Base-by-base conservation (phyloP, 2,113 vertebrate species). In the Bombycilla garrulus region DNA sequence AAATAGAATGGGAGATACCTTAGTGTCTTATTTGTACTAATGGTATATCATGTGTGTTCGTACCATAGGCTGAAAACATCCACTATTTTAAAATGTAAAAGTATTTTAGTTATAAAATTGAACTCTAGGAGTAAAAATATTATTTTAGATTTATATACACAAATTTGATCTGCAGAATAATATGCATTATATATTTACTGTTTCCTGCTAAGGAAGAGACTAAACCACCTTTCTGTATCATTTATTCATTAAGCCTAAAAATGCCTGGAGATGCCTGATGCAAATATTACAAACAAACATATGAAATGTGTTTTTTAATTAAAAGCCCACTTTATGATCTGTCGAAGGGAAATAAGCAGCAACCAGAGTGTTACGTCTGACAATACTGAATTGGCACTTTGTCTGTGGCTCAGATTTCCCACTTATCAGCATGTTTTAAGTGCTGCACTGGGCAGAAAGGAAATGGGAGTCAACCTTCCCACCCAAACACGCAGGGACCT, bases 251-350 rank as follows among this genome's bases (percentile, higher is more conserved):
- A 66, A 86, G 21, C 42, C 61, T 56, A 90, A 86, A 94, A 86
- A 71, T 21, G 15, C 20, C 42, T 24, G 22, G n/a, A 53, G 53
- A 16, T 76, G 35, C 44, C 69, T 62, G 87, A 73, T 51, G 25
- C 16, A 83, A 94, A 73, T 42, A 61, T 50, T 36, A 54, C 15
- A 77, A 90, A 77, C 42, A 13, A 72, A 65, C 10, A 26, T 60
- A 57, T 22, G 51, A 88, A 94, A 88, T 15, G 11, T 56, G 29
- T 3, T 90, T 95, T 94, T 88, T 60, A 90, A 94, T 88, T 91
- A 82, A 85, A 80, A 92, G 26, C 64, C 31, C 20, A 66, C 58
- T 93, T 88, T 92, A 62, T 61, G 58, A 92, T 70, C 54, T 90
- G 67, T 78, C 14, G 23, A 45, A 4, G 16, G 18, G 56, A 95